These are phyloP conservation scores for Bellardia bayeri DNA, from an alignment of 2,888 invertebrate genomes.

Conservation along the genomic window DNA sequence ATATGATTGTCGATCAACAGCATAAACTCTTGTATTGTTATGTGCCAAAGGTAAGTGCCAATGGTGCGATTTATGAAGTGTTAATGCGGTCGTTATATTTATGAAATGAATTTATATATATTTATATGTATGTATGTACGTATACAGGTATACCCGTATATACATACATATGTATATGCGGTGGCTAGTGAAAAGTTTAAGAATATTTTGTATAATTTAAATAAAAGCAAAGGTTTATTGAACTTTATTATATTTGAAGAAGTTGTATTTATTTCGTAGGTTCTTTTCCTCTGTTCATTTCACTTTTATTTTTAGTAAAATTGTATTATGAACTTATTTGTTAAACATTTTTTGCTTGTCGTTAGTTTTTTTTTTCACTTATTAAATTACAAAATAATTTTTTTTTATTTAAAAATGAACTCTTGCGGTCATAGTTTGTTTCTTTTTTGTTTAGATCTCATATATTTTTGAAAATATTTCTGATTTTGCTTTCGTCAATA, in stretches of 20 bases:
- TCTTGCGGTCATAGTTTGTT: neutral
- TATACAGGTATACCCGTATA: neutral
- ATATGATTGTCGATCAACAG: slow-evolving; percentile 92
- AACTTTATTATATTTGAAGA: slow-evolving; percentile 38
- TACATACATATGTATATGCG: too few relatives aligned
- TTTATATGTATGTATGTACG: too few relatives aligned
- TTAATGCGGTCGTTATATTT: neutral
- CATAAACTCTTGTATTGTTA: slow-evolving; percentile 95
- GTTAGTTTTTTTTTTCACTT: slow-evolving; percentile 8
- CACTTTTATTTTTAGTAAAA: slow-evolving; percentile 16
- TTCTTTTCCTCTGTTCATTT: neutral
- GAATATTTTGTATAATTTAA: neutral
- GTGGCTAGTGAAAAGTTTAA: neutral
- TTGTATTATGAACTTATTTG: neutral
- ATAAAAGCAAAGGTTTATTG: slow-evolving; percentile 62
- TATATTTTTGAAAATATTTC: slow-evolving; percentile 25
- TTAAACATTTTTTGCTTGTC: neutral
- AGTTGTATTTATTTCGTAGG: slow-evolving; percentile 17
- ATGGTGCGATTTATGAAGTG: neutral
- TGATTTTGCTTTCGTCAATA: slow-evolving; percentile 17
- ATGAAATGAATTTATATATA: neutral
- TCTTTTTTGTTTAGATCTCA: neutral
- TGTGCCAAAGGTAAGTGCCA: slow-evolving; percentile 92
- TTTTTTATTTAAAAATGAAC: neutral
- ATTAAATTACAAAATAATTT: neutral